Percentiles rank a stretch among this genome's conserved stretches.
Evolutionary conservation across 2,113 vertebrate genomes (phyloP).

Genomic region (Thalassarche chlororhynchos): DNA sequence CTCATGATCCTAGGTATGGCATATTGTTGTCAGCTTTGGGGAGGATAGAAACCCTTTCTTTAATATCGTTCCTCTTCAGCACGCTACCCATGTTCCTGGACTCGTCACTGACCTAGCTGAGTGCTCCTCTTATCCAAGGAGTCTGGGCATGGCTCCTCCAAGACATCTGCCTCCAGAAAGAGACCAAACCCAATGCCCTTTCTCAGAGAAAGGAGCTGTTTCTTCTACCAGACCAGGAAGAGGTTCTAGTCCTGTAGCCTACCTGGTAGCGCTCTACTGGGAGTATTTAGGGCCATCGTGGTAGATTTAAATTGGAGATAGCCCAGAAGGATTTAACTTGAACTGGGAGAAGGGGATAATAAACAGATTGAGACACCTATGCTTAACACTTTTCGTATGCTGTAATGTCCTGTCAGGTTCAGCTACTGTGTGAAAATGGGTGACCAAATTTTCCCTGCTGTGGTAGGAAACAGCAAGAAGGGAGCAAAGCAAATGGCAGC

Average conservation of each 20-base stretch:
- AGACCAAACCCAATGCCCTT: neutral
- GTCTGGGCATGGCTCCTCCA: neutral
- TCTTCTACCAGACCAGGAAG: neutral
- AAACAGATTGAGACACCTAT: rapidly evolving
- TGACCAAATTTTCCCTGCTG: constrained; percentile 84
- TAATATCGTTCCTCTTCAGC: neutral
- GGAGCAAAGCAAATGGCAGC: constrained; percentile 94
- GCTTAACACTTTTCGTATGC: constrained; percentile 1
- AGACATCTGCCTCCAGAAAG: neutral
- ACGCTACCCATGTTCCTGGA: rapidly evolving
- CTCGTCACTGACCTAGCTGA: neutral
- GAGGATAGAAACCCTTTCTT: neutral
- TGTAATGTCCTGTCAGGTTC: constrained; percentile 80
- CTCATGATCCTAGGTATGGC: constrained; percentile 92
- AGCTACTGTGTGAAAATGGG: constrained; percentile 92
- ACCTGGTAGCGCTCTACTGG: neutral
- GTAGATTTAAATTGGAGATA: neutral
- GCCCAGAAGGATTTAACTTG: neutral
- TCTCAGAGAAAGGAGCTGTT: neutral
- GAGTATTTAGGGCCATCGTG: neutral
- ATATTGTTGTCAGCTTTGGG: neutral
- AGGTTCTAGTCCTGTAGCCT: neutral
- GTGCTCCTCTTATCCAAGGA: neutral
- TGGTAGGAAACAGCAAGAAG: constrained; percentile 94
- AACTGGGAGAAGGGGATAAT: neutral